Base-by-base conservation (phyloP, 64 coral and sea anemone species). In the Platygyra sinensis region DNA sequence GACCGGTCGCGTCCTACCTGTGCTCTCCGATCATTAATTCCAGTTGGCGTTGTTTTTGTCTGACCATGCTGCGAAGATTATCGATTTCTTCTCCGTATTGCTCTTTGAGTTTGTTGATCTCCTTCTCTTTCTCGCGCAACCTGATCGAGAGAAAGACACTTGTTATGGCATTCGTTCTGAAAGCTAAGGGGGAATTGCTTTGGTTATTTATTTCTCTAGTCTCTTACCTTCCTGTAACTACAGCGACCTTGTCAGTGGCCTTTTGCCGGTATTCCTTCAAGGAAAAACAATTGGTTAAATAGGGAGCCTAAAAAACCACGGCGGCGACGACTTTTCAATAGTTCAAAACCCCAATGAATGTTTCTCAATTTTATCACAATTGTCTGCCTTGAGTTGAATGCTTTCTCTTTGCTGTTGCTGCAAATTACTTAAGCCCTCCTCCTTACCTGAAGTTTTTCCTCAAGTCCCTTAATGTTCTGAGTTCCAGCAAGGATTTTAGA, bases 121-220 rank as follows among this genome's bases (percentile, higher is more conserved):
- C 91, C 49, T 88, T 93, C 29, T 99, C 97, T 73, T 99, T 95
- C 78, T 99, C 97, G 31, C 82, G 87, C 29, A 96, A 72, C 83
- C 97, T 95, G n/a, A 55, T 60, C 29, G 69, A 10, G 63, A 80
- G 24, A 33, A 93, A 18, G 24, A 24, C 22, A 57, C 7, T 2
- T 57, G 54, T 57, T 57, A 57, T 16, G 9, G 6, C 1, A 57
- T 57, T 12, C 15, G 54, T 46, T 46, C 42, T 0, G 5, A 46
- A 46, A 46, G 42, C 42, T 46, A 46, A 46, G 0, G 42, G 42
- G 42, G 42, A 3, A 36, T 36, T 36, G 42, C 7, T 46, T 46
- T 46, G 42, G 42, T 46, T 46, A 8, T 46, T 46, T 46, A 7
- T 5, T 46, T 46, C 3, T 71, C 1, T 28, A 33, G 28, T 32